Base-by-base conservation (phyloP, 2,888 invertebrate species). In the Dioctria linearis region DNA sequence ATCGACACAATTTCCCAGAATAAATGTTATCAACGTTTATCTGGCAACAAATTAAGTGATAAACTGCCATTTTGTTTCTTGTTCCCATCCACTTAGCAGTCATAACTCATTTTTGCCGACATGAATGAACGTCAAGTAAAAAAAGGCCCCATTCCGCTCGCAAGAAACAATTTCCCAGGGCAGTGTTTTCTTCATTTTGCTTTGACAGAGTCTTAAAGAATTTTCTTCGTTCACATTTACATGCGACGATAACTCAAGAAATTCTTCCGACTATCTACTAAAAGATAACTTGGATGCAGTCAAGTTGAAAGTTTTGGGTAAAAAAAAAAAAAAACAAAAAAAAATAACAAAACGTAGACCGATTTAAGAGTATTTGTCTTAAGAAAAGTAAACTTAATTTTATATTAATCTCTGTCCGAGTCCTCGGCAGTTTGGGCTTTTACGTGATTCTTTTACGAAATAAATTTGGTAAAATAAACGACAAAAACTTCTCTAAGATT, bases 21-120 rank as follows among this genome's bases (percentile, higher is more conserved):
- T 65, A 40, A 25, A 25, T 25, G 25, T 65, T 25, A 65, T 65
- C 40, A 8, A 11, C 37, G 37, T 40, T 40, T 11, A 13, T 65
- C 40, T 65, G 25, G 40, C 65, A 65, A 6, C 75, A 42, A 75
- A 75, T 75, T 75, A 75, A 75, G 75, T 61, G 75, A 75, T 75
- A 75, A 75, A 59, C 75, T 42, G 75, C 75, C 75, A 75, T 75
- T 75, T 75, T 75, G 75, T 42, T 61, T 57, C 51, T n/a, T 59
- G 59, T 75, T 75, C 75, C 61, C 75, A 75, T 75, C 75, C 75
- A 75, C 61, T 75, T 75, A 75, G 37, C 37, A 75, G 43, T 61
- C 57, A 75, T 75, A 75, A 75, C 61, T 75, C 75, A 75, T 75
- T 75, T 25, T 75, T 59, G 75, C 75, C 75, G 75, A 75, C 75